Percentiles rank a stretch among this genome's conserved stretches.
Evolutionary conservation across 37 sponge, comb jelly and placozoan genomes (phyloP).

Genomic region (Corticium candelabrum): DNA sequence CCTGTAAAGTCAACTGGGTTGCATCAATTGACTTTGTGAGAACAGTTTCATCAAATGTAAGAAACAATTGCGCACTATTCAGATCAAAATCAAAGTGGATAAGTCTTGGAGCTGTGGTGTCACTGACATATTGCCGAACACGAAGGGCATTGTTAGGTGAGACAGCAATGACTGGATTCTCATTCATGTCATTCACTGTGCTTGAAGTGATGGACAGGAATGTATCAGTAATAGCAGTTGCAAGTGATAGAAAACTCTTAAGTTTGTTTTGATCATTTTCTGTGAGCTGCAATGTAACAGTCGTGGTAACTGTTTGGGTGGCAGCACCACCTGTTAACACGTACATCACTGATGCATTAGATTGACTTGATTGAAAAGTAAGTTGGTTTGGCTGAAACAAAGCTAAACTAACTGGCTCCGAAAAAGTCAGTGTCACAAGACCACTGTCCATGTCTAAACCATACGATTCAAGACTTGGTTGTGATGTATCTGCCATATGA

Average conservation of each 20-base stretch:
- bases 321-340: conserved; percentile 20
- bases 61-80: conserved; percentile 27
- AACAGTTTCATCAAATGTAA: conserved; percentile 72
- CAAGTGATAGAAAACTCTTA: conserved; percentile 38
- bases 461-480: conserved; percentile 42
- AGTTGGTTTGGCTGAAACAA: conserved; percentile 22
- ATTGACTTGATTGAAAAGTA: conserved; percentile 29
- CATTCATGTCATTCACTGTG: conserved; percentile 47
- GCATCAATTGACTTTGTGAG: conserved; percentile 33
- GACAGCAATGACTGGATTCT: conserved; percentile 29
- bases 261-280: conserved; percentile 55
- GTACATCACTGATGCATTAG: background rate
- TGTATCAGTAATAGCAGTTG: conserved; percentile 25
- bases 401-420: background rate
- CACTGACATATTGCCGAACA: conserved; percentile 30
- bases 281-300: conserved; percentile 25
- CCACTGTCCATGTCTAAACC: conserved; percentile 53
- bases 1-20: conserved; percentile 41
- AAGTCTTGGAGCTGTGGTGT: conserved; percentile 46
- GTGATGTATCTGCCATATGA: conserved; percentile 38
- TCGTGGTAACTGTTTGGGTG: conserved; percentile 34
- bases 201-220: conserved; percentile 27
- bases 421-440: conserved; percentile 33
- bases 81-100: conserved; percentile 55
- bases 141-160: conserved; percentile 16